Base-by-base conservation (phyloP, 2,113 vertebrate species). In the Scopus umbretta region DNA sequence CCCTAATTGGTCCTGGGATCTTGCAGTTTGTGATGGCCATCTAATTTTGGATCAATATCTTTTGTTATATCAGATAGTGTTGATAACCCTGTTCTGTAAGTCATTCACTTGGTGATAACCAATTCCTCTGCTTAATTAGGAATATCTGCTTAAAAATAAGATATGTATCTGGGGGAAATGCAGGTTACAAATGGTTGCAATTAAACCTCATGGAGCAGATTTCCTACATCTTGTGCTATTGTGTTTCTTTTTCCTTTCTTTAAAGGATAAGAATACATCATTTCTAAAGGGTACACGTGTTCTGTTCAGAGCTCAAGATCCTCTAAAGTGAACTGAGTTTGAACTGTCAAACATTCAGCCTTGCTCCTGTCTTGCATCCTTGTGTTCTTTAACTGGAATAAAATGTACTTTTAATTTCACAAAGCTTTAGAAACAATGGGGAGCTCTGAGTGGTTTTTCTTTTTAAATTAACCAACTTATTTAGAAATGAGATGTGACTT, bases 171-270 rank as follows among this genome's bases (percentile, higher is more conserved):
- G 75, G 76, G 47, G 92, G 68, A 74, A 90, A 90, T 83, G 88
- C 61, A 67, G 95, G 58, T 94, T 88, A 94, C 86, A 97, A 97
- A 86, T 74, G 65, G 83, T 75, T 96, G 75, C 84, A 52, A 76
- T 97, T 96, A 96, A 86, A 94, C 32, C 72, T 78, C 2, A 0
- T 11, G 70, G 70, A 52, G 80, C 34, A 83, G 59, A 17, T 95
- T 67, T 65, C 40, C 50, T 67, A 11, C 55, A 43, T 30, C 86
- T 50, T 93, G 65, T 58, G n/a, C 59, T 75, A 7, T 32, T 86
- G 40, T 58, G 8, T 62, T 94, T 92, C 50, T 38, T 47, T 78
- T 42, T 14, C 6, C 53, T 68, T 79, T 87, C 62, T 93, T 70
- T 12, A 36, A 53, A 32, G 40, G 34, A 5, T 40, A 50, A 79